Evolutionary conservation across 1,140 invertebrate genomes (phyloP).

Genomic region (Cataglyphis hispanica): DNA sequence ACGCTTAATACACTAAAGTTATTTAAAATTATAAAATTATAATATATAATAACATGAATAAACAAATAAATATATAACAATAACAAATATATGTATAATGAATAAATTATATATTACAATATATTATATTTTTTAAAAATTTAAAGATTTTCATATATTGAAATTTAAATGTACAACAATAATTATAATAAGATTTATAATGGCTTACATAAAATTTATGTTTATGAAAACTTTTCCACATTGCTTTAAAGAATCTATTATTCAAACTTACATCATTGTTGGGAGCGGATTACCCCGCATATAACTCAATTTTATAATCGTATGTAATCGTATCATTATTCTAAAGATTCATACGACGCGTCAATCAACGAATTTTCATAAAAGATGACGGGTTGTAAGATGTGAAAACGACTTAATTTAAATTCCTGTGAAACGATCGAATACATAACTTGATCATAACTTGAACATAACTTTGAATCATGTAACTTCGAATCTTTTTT

Average conservation of each 20-base stretch:
- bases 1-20: not conserved
- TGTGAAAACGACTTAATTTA: constrained; percentile 40
- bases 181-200: not conserved
- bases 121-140: not conserved
- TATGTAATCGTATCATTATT: not conserved
- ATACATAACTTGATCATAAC: too few relatives aligned
- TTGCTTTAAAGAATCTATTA: not conserved
- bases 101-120: constrained; percentile 5
- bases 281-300: not conserved
- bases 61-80: too few relatives aligned
- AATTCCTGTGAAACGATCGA: constrained; percentile 47
- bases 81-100: not conserved
- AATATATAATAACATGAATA: not conserved
- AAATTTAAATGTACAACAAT: not conserved
- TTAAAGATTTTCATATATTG: not conserved
- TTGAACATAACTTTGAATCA: constrained; percentile 26
- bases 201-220: not conserved
- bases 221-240: not conserved
- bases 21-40: not conserved
- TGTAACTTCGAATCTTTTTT: too few relatives aligned
- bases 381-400: not conserved
- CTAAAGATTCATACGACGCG: not conserved
- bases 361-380: not conserved
- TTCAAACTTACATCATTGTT: not conserved
- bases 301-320: not conserved